phyloP scores from a whole-genome alignment of 2,113 vertebrate genomes.

The Nematolebias whitei region DNA sequence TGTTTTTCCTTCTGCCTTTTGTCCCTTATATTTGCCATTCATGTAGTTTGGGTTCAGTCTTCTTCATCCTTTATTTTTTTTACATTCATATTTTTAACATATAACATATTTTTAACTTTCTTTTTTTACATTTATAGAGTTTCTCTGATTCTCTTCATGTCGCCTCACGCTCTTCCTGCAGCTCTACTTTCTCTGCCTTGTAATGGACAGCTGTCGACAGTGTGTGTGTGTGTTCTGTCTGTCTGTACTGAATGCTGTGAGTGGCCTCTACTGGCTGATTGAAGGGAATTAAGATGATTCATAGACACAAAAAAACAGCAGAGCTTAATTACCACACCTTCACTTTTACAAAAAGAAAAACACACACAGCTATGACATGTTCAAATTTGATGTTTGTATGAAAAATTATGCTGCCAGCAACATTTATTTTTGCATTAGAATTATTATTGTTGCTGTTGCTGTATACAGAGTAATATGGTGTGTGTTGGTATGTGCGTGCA shows the following conservation, averaged over 20 bases:
- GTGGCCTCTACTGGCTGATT: conserved; percentile 98
- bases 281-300: conserved; percentile 85
- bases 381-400: not conserved
- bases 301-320: conserved; percentile 54
- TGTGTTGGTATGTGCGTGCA: not conserved
- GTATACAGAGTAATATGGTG: not conserved
- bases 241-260: conserved; percentile 88
- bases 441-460: not conserved
- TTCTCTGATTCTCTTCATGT: conserved; percentile 15
- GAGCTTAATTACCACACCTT: not conserved
- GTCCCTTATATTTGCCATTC: not conserved
- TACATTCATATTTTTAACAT: not conserved
- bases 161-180: conserved; percentile 30
- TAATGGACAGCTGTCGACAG: conserved; percentile 62
- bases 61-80: not conserved
- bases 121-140: not conserved
- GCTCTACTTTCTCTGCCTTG: conserved; percentile 29
- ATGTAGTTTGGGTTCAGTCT: conserved; percentile 8
- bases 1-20: conserved; percentile 21
- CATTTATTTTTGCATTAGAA: conserved; percentile 1
- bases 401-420: conserved; percentile 8
- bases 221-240: conserved; percentile 40
- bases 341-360: conserved; percentile 3
- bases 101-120: not conserved
- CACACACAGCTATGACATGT: not conserved